A percentile compares a stretch with the other conserved stretches of the same genome.
Conservation (phyloP, 1,140 invertebrate species). For the Drosophila ficusphila region DNA sequence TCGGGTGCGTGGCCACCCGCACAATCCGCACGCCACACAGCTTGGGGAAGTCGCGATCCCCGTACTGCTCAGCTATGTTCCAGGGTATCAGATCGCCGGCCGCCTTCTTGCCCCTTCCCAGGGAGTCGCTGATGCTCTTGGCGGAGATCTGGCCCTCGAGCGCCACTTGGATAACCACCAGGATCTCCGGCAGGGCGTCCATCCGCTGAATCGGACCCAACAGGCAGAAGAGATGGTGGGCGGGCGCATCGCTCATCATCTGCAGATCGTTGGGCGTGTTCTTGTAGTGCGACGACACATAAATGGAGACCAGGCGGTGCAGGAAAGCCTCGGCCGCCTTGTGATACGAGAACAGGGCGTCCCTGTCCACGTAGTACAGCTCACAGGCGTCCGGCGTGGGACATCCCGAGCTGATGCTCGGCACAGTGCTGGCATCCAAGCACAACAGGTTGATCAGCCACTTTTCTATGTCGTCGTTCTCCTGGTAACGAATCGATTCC, state of each 20-base stretch:
- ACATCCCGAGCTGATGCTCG: conserved; percentile 89
- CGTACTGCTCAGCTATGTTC: conserved; percentile 98
- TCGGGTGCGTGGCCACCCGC: conserved; percentile 98
- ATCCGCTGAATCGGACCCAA: conserved; percentile 92
- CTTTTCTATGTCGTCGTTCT: conserved; percentile 94
- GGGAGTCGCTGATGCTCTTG: conserved; percentile 89
- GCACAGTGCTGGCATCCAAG: conserved; percentile 91
- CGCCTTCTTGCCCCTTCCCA: conserved; percentile 94
- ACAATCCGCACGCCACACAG: conserved; percentile 96
- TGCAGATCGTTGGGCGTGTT: conserved; percentile 99
- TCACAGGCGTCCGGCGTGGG: conserved; percentile 95
- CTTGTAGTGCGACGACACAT: conserved; percentile 99
- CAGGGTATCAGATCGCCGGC: conserved; percentile 99
- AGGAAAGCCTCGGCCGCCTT: conserved; percentile 97
- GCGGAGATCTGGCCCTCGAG: conserved; percentile 97
- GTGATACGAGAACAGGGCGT: conserved; percentile 98
- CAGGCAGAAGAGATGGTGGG: conserved; percentile 98
- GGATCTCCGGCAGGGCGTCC: conserved; percentile 93
- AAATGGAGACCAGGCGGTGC: conserved; percentile 95
- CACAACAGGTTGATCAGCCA: conserved; percentile 98
- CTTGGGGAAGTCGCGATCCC: conserved; percentile 96
- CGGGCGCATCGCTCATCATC: conserved; percentile 99
- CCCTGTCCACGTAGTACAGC: conserved; percentile 95
- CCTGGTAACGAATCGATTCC: conserved; percentile 97
- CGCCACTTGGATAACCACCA: conserved; percentile 97